A percentile compares a stretch with the other conserved stretches of the same genome.
Evolutionary conservation across 2,113 vertebrate species (phyloP).

Genomic region (Psilopogon haemacephalus): DNA sequence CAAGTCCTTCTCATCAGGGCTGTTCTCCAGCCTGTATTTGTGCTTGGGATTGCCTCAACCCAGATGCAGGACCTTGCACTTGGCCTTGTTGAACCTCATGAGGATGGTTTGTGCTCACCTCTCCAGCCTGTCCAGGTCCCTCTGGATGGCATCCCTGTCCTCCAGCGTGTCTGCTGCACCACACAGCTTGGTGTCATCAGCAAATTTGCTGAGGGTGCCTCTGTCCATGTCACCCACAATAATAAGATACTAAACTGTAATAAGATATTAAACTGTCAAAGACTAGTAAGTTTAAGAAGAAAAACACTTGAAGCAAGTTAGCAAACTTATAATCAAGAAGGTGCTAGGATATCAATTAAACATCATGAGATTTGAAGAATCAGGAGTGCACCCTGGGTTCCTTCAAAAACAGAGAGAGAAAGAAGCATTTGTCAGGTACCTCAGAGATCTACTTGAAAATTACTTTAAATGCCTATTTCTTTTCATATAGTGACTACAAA

Average conservation of each 20-base stretch:
- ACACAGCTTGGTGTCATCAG: no score
- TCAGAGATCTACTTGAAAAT: not conserved
- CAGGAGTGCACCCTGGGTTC: not conserved
- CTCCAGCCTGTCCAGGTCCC: no score
- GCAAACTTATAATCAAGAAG: not conserved
- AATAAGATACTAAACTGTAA: not conserved
- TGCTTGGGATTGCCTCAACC: no score
- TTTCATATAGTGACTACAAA: constrained; percentile 52
- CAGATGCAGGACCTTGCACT: no score
- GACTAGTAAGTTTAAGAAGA: not conserved
- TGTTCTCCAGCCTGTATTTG: no score
- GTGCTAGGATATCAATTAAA: not conserved
- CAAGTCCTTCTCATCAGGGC: no score
- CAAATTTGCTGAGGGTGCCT: no score
- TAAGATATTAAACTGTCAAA: not conserved
- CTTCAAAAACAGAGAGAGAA: not conserved
- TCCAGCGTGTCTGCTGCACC: no score
- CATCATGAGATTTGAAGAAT: not conserved
- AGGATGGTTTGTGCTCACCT: no score
- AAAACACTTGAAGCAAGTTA: not conserved
- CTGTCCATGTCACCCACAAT: no score
- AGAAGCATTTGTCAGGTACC: not conserved
- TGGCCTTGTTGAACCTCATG: no score
- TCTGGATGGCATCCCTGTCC: no score
- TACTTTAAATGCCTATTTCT: not conserved